These are phyloP conservation scores for Eulemur rubriventer DNA, from an alignment of 2,797 vertebrate species.

Conservation along the genomic window DNA sequence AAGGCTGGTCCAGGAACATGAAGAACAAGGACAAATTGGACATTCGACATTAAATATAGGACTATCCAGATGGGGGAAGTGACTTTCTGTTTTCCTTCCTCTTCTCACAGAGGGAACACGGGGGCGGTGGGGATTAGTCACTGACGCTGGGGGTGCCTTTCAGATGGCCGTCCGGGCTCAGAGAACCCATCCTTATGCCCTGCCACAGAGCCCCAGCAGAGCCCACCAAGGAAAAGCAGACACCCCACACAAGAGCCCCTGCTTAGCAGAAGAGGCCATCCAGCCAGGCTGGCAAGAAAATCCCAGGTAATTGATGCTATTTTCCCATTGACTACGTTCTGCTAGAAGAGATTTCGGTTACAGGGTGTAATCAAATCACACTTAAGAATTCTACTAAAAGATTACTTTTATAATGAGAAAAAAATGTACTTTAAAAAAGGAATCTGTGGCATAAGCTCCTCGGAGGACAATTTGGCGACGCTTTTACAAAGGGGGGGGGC, in stretches of 20 bases:
- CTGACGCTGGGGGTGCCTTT: conserved; percentile 3
- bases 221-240: neutral
- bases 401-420: conserved; percentile 74
- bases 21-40: neutral
- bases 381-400: conserved; percentile 75
- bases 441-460: conserved; percentile 48
- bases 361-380: conserved; percentile 76
- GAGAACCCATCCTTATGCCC: neutral
- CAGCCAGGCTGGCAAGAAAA: conserved; percentile 65
- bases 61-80: conserved; percentile 76
- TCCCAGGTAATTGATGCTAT: conserved; percentile 74
- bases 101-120: conserved; percentile 47
- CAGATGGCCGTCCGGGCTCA: neutral
- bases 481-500: neutral
- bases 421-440: conserved; percentile 55
- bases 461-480: conserved; percentile 20
- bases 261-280: conserved; percentile 32
- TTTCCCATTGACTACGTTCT: conserved; percentile 73
- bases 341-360: conserved; percentile 74
- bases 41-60: neutral
- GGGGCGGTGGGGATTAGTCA: neutral
- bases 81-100: conserved; percentile 72
- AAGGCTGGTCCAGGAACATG: neutral
- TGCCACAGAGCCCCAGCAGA: neutral
- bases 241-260: neutral